Base-by-base conservation (phyloP, 2,797 vertebrate genomes). In the Syngnathus rostellatus region DNA sequence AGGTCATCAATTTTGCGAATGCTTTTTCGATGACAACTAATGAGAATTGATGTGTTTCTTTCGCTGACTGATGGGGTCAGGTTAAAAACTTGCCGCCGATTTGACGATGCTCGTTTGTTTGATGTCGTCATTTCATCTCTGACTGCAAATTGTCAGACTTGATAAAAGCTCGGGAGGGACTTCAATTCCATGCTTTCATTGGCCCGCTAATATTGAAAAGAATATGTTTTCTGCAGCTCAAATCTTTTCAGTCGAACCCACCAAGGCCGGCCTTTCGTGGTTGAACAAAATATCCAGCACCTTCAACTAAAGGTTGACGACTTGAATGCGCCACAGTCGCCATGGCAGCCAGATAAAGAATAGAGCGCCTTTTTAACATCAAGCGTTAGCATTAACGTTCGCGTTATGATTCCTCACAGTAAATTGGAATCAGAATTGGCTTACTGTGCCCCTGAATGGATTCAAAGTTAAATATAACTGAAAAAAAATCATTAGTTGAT, bases 291-390 rank as follows among this genome's bases (percentile, higher is more conserved):
- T 72, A 66, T 62, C 66, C 67, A 31, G 67, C 63, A 68, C 75
- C 68, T 73, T 79, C 63, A 74, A 53, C 67, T 65, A 68, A 81
- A 84, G 83, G 78, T 84, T 74, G 83, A 76, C 72, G 68, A 69
- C 70, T 70, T 41, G 65, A 72, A 81, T 66, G 72, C 72, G 77
- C 77, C 66, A 71, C 48, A 2, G 81, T 84, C 76, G 72, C 76
- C 71, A 84, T 81, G 77, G 79, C 72, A 21, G 59, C 79, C 61
- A 68, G 69, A 79, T 68, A 69, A 75, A 77, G 63, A 57, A 31
- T 7, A 37, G 54, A 57, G 54, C 11, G 14, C 23, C 25, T 14
- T 31, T 12, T 57, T 37, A 37, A 57, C 54, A 23, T 23, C 51
- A 8, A 3, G 23, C 51, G 23, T 23, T 3, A 53, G 48, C 48